Evolutionary conservation across 2,797 vertebrate species (phyloP).

Genomic region (Enoplosus armatus): DNA sequence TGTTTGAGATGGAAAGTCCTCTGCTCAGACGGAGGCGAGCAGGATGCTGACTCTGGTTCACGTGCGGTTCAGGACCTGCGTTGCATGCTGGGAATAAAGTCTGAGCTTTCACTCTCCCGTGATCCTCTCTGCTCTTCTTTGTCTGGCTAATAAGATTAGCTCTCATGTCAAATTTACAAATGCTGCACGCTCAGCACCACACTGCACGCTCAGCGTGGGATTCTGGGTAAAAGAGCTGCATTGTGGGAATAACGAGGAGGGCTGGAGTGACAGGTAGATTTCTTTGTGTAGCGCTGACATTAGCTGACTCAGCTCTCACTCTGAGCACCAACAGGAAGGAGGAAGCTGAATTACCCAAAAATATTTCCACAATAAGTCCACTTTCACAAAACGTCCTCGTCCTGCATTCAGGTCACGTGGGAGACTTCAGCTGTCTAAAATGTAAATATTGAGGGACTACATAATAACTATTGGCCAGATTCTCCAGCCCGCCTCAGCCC

Average conservation of each 20-base stretch:
- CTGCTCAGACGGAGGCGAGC: neutral
- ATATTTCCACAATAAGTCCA: too few species aligned
- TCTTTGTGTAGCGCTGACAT: neutral
- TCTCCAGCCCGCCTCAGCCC: neutral
- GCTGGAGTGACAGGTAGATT: constrained; percentile 5
- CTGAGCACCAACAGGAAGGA: neutral
- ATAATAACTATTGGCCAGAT: neutral
- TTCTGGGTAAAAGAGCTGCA: constrained; percentile 39
- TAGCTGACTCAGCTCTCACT: constrained; percentile 8
- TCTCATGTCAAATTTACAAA: constrained; percentile 46
- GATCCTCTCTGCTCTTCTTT: constrained; percentile 14
- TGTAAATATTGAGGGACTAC: too few species aligned
- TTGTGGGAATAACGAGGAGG: constrained; percentile 23
- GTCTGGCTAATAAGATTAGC: constrained; percentile 63
- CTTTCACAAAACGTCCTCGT: neutral
- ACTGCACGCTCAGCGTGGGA: constrained; percentile 28
- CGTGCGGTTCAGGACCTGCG: neutral
- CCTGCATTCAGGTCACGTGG: neutral
- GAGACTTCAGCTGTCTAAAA: too few species aligned
- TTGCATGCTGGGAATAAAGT: constrained; percentile 42
- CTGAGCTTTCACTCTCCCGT: constrained; percentile 13
- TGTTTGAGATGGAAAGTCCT: neutral
- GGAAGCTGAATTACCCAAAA: neutral
- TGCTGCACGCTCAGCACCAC: constrained; percentile 6
- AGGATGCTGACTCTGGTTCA: constrained; percentile 27